Percentiles rank a stretch among this genome's conserved stretches.
Evolutionary conservation across 2,797 vertebrate species (phyloP).

Genomic region (Brotogeris chrysoptera): DNA sequence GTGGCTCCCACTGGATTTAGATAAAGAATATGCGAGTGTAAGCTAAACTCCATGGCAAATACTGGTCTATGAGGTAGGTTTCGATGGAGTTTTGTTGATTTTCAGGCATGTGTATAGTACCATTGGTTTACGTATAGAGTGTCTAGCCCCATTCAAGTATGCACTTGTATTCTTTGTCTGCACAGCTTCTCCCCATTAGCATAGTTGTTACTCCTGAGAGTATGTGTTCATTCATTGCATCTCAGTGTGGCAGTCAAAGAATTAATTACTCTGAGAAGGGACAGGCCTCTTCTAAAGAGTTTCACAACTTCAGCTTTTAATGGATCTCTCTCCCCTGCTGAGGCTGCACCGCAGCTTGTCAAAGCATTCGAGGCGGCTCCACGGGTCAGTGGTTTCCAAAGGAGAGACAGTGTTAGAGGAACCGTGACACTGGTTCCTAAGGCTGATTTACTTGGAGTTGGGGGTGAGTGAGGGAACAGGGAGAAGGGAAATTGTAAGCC

Average conservation of each 20-base stretch:
- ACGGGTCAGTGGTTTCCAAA: constrained; percentile 60
- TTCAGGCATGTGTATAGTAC: background rate
- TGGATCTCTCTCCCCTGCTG: constrained; percentile 57
- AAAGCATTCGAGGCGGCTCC: constrained; percentile 51
- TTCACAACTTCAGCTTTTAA: constrained; percentile 70
- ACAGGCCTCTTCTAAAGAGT: constrained; percentile 61
- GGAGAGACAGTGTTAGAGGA: background rate
- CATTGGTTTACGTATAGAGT: background rate
- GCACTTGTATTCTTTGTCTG: constrained; percentile 29
- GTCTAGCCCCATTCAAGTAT: background rate
- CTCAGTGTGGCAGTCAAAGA: constrained; percentile 68
- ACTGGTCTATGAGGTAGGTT: background rate
- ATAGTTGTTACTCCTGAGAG: constrained; percentile 50
- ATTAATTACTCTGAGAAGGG: constrained; percentile 76
- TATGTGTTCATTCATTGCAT: constrained; percentile 65
- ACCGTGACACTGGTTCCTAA: constrained; percentile 16
- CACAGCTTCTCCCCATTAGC: constrained; percentile 10
- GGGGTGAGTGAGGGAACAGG: background rate
- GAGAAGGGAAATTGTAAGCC: background rate
- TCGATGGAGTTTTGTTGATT: background rate
- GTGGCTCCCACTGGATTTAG: background rate
- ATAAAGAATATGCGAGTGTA: fast-evolving
- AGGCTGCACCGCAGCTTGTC: constrained; percentile 68
- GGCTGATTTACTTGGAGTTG: constrained; percentile 26
- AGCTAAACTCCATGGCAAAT: too few species aligned